These are phyloP conservation scores for Antheraea assamensis DNA, from an alignment of 2,888 invertebrate genomes.

Conservation along the genomic window DNA sequence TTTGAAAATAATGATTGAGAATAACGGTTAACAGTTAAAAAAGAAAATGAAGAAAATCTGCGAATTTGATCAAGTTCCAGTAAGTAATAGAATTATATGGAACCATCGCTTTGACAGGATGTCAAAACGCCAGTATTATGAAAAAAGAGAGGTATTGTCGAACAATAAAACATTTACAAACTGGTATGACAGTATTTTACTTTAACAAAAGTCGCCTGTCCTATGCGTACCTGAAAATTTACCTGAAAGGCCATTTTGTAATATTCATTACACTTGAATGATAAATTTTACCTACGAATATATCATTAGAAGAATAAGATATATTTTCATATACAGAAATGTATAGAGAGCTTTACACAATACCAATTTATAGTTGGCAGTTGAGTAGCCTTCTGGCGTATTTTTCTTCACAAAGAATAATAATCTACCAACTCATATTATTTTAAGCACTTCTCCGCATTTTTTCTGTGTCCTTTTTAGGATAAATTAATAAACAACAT, in stretches of 20 bases:
- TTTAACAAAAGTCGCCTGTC: not conserved
- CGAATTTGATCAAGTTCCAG: not conserved
- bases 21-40: not conserved
- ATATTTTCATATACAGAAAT: not conserved
- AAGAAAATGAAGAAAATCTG: too few relatives aligned
- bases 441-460: not conserved
- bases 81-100: not conserved
- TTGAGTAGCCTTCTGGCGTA: too few relatives aligned
- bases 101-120: not conserved
- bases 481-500: not conserved
- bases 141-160: not conserved
- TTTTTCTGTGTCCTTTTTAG: not conserved
- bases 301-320: not conserved
- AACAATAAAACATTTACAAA: not conserved
- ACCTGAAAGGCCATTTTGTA: not conserved
- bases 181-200: not conserved
- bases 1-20: not conserved
- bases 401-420: not conserved
- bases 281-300: not conserved
- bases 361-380: not conserved
- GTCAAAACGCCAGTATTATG: not conserved
- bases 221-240: not conserved
- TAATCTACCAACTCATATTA: not conserved
- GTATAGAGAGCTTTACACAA: not conserved
- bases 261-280: not conserved